Conservation (phyloP, 2,888 invertebrate genomes). For the Tachina fera region DNA sequence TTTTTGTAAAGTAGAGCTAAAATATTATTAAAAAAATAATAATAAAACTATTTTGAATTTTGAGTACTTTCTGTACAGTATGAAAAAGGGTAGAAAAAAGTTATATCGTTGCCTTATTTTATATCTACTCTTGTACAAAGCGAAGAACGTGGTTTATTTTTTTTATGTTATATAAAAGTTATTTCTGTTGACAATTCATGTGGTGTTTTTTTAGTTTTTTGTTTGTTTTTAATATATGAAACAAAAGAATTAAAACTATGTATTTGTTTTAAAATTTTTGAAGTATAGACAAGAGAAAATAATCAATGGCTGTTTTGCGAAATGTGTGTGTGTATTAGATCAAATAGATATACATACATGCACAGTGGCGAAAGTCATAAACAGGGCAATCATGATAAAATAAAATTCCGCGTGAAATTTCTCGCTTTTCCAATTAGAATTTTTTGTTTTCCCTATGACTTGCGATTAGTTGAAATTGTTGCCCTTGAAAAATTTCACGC, state of each 20-base stretch:
- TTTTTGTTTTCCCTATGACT: too few relatives aligned
- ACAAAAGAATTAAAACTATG: conserved; percentile 64
- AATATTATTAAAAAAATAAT: neutral
- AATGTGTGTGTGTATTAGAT: neutral
- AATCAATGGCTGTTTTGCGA: neutral
- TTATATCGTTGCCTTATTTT: conserved; percentile 7
- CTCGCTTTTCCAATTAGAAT: too few relatives aligned
- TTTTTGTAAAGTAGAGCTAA: neutral
- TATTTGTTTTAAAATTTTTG: too few relatives aligned
- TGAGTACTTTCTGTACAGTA: neutral
- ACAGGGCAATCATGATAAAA: too few relatives aligned
- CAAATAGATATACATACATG: too few relatives aligned
- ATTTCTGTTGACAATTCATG: conserved; percentile 79
- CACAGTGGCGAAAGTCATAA: too few relatives aligned
- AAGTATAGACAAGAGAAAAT: neutral
- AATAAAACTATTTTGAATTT: conserved; percentile 22
- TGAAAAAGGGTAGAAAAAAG: neutral
- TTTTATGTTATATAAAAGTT: conserved; percentile 27
- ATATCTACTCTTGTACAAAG: neutral
- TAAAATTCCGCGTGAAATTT: too few relatives aligned
- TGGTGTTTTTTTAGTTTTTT: conserved; percentile 59
- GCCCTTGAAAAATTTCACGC: too few relatives aligned
- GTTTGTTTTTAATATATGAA: conserved; percentile 74
- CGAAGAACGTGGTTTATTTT: neutral
- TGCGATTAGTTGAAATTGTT: too few relatives aligned